phyloP scores from a whole-genome alignment of 2,113 vertebrate species.

The Rhinolophus sinicus region DNA sequence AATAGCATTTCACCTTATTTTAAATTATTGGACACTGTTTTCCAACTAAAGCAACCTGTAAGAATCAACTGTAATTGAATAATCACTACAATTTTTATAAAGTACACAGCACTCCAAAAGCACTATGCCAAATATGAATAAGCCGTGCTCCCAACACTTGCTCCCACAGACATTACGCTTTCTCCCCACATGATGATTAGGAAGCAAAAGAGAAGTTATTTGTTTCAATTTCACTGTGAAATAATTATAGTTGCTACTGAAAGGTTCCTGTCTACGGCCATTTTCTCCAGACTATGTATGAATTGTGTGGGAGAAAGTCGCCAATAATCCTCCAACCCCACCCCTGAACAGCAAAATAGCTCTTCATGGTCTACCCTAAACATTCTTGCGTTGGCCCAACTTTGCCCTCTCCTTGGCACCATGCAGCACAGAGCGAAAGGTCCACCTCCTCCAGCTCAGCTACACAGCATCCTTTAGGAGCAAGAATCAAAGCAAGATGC shows the following conservation, averaged over 20 bases:
- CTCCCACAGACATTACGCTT: neutral
- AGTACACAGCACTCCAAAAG: neutral
- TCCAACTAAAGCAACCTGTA: neutral
- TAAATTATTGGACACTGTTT: neutral
- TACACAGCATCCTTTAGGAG: conserved; percentile 37
- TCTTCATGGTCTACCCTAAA: neutral
- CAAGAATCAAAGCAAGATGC: neutral
- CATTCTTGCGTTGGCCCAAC: neutral
- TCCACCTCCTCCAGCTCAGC: neutral
- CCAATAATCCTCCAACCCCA: neutral
- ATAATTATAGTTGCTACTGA: neutral
- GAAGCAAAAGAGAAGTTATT: neutral
- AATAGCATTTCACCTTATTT: neutral
- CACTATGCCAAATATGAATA: neutral
- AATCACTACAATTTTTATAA: neutral
- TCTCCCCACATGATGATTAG: neutral
- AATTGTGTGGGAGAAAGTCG: neutral
- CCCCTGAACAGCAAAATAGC: neutral
- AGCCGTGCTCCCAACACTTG: neutral
- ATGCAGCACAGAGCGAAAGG: neutral
- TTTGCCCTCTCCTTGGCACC: neutral
- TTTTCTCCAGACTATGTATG: neutral
- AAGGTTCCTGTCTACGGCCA: neutral
- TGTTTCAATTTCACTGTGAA: neutral
- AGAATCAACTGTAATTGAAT: neutral